Conservation (phyloP, 2,113 vertebrate species). For the Pao palembangensis region DNA sequence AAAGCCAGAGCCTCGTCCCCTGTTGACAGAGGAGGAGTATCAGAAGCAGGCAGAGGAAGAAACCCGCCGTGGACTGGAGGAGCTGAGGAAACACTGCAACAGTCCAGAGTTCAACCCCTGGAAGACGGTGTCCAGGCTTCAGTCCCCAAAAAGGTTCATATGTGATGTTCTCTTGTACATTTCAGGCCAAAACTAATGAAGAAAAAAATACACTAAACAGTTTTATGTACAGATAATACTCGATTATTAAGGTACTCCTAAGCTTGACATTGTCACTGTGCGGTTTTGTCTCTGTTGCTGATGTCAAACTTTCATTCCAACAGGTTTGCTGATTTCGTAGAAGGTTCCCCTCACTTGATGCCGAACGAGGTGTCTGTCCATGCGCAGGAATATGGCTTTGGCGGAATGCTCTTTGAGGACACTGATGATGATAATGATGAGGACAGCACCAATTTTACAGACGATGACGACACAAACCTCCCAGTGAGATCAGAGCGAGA, state of each 20-base stretch:
- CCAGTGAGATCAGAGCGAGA: conserved; percentile 28
- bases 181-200: not conserved
- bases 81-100: conserved; percentile 81
- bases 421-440: conserved; percentile 72
- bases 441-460: not conserved
- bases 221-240: too few relatives aligned
- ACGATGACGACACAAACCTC: conserved; percentile 38
- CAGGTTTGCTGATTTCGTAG: conserved; percentile 94
- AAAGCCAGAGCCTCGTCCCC: conserved; percentile 76
- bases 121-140: conserved; percentile 85
- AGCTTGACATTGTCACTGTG: not conserved
- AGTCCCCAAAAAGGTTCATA: conserved; percentile 89
- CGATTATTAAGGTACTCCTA: too few relatives aligned
- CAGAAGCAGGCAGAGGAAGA: conserved; percentile 84
- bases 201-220: not conserved
- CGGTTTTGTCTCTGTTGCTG: not conserved
- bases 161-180: not conserved
- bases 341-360: conserved; percentile 85
- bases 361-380: conserved; percentile 83
- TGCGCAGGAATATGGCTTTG: conserved; percentile 84
- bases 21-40: conserved; percentile 91
- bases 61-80: conserved; percentile 83
- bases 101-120: conserved; percentile 89
- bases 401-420: conserved; percentile 76
- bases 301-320: not conserved